A percentile compares a stretch with the other conserved stretches of the same genome.
Conservation (phyloP, 2,113 vertebrate species). For the Mirza zaza region DNA sequence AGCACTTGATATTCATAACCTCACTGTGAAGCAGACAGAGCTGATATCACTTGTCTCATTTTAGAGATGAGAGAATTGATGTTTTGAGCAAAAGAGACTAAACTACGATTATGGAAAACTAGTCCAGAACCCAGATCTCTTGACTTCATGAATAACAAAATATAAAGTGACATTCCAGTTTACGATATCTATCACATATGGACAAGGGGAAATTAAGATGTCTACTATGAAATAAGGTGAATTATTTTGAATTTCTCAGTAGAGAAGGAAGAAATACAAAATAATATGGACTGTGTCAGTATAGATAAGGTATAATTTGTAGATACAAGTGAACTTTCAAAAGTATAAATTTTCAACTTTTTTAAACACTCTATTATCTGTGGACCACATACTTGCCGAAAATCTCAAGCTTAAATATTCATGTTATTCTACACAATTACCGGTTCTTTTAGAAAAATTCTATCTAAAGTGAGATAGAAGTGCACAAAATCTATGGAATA, state of each 20-base stretch:
- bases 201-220: background rate
- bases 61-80: slow-evolving; percentile 27
- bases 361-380: background rate
- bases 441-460: background rate
- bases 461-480: background rate
- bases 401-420: background rate
- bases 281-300: background rate
- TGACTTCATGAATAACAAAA: background rate
- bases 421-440: background rate
- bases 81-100: slow-evolving; percentile 30
- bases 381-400: background rate
- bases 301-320: background rate
- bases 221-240: background rate
- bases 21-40: slow-evolving; percentile 53
- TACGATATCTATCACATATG: background rate
- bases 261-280: slow-evolving; percentile 37
- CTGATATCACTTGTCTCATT: slow-evolving; percentile 68
- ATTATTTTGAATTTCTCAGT: background rate
- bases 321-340: background rate
- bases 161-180: background rate
- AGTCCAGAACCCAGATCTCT: background rate
- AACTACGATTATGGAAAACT: background rate
- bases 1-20: slow-evolving; percentile 63
- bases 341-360: background rate
- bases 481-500: background rate